Evolutionary conservation across 1,140 invertebrate genomes (phyloP).

Genomic region (Zaprionus gabonicus): DNA sequence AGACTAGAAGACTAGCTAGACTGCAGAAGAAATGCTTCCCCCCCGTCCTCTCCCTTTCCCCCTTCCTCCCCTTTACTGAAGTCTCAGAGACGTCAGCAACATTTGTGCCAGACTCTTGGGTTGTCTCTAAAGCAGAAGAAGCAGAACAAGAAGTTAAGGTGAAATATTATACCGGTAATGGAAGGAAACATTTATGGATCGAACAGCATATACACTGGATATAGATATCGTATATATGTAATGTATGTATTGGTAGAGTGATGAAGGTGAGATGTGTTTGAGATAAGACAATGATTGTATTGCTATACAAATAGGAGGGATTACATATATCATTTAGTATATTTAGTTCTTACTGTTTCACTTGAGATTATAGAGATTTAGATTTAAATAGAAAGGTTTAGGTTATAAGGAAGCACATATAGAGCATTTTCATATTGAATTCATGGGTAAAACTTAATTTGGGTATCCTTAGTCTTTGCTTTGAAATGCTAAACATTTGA

Average conservation of each 20-base stretch:
- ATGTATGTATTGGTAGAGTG: not conserved
- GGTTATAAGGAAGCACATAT: no score
- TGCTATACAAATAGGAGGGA: no score
- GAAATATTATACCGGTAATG: slow-evolving; percentile 30
- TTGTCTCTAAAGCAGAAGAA: slow-evolving; percentile 49
- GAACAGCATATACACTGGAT: slow-evolving; percentile 13
- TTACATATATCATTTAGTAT: no score
- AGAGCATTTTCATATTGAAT: no score
- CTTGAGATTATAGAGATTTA: no score
- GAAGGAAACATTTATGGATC: not conserved
- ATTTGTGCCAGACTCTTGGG: slow-evolving; percentile 65
- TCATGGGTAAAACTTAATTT: no score
- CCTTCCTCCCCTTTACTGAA: not conserved
- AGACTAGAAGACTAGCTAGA: not conserved
- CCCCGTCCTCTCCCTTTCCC: not conserved
- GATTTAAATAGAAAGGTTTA: no score
- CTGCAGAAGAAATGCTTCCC: not conserved
- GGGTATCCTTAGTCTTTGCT: no score
- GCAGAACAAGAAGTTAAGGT: not conserved
- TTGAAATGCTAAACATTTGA: no score
- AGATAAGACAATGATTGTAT: not conserved
- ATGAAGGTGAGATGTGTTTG: not conserved
- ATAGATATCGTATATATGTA: not conserved
- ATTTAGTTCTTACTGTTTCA: no score
- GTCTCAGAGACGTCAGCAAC: slow-evolving; percentile 62